These are phyloP conservation scores for Laodelphax striatellus DNA, from an alignment of 1,140 invertebrate genomes.

Conservation along the genomic window DNA sequence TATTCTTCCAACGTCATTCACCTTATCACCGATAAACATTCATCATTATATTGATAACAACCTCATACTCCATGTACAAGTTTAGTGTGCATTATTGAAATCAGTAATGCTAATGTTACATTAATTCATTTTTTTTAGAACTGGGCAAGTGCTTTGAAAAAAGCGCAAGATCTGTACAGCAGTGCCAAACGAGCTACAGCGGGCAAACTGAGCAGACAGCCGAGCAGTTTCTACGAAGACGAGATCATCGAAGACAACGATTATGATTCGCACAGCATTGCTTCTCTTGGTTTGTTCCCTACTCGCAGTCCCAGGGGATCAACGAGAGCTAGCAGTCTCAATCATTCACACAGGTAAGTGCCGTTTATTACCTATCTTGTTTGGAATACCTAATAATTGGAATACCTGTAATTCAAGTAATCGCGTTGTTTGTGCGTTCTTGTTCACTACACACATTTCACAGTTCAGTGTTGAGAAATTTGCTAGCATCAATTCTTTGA, in stretches of 20 bases:
- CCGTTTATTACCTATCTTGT: no score
- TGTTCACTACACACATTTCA: no score
- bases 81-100: no score
- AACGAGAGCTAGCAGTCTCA: conserved; percentile 28
- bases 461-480: no score
- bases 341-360: conserved; percentile 32
- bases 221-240: conserved; percentile 20
- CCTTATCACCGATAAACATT: no score
- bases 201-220: conserved; percentile 18
- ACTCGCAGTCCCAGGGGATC: conserved; percentile 28
- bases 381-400: no score
- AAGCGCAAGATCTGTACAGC: conserved; percentile 50
- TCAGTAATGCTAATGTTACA: no score
- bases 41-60: no score
- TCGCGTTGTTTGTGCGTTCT: no score
- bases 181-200: conserved; percentile 39
- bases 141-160: conserved; percentile 51
- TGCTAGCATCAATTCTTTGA: not conserved
- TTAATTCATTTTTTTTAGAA: conserved; percentile 27
- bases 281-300: conserved; percentile 25
- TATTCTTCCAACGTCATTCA: no score
- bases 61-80: no score
- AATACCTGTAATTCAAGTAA: no score
- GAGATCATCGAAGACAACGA: conserved; percentile 24
- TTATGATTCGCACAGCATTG: conserved; percentile 28